Conservation (phyloP, 2,888 invertebrate species). For the Pharmacophagus antenor region DNA sequence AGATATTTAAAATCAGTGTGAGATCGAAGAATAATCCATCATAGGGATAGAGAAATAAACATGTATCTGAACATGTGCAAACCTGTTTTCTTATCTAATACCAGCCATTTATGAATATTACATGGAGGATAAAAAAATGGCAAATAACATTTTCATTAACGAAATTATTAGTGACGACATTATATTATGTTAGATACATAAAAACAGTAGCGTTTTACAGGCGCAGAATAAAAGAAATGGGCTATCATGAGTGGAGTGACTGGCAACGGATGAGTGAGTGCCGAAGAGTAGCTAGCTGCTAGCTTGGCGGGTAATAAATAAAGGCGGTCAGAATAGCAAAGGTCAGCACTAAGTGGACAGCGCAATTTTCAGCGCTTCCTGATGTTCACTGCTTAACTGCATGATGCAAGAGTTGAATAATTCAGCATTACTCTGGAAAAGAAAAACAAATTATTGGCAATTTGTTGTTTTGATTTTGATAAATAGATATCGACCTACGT, state of each 20-base stretch:
- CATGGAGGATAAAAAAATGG: slow-evolving; percentile 32
- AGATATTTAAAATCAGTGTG: slow-evolving; percentile 41
- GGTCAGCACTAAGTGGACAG: slow-evolving; percentile 72
- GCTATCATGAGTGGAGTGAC: slow-evolving; percentile 36
- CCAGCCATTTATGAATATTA: slow-evolving; percentile 14
- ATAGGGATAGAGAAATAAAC: slow-evolving; percentile 37
- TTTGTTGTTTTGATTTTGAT: neutral
- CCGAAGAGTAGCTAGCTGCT: slow-evolving; percentile 37
- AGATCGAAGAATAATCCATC: slow-evolving; percentile 49
- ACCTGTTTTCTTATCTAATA: slow-evolving; percentile 13
- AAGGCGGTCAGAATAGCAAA: slow-evolving; percentile 31
- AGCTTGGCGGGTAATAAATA: slow-evolving; percentile 42
- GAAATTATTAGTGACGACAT: slow-evolving; percentile 28
- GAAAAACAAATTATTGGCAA: slow-evolving; percentile 24
- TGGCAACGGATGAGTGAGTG: slow-evolving; percentile 43
- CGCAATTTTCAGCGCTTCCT: slow-evolving; percentile 90
- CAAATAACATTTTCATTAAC: slow-evolving; percentile 29
- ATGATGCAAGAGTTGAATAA: slow-evolving; percentile 90
- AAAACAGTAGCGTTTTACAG: slow-evolving; percentile 37
- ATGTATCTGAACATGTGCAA: neutral
- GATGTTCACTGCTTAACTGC: slow-evolving; percentile 89
- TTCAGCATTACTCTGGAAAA: slow-evolving; percentile 85
- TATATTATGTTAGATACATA: slow-evolving; percentile 11
- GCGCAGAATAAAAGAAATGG: slow-evolving; percentile 39
- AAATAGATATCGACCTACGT: no score